Conservation (phyloP, 2,888 invertebrate genomes). For the Hetaerina titia region DNA sequence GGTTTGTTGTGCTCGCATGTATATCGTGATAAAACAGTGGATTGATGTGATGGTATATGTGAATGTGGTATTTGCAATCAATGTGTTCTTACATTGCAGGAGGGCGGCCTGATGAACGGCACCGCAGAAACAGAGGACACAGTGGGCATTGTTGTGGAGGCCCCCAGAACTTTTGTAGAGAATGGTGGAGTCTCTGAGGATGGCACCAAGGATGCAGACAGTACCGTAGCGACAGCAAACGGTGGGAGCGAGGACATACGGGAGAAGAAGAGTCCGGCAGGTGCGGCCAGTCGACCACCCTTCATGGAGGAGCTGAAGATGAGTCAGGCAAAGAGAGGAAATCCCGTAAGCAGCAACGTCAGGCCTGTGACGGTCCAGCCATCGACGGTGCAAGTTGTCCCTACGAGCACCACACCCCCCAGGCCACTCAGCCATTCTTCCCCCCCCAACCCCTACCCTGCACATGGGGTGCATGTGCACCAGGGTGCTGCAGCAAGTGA, state of each 20-base stretch:
- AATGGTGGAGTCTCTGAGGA: conserved; percentile 59
- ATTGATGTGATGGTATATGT: too few relatives aligned
- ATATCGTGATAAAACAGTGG: too few relatives aligned
- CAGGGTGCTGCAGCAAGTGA: background rate
- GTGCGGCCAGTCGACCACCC: conserved; percentile 79
- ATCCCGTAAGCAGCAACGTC: conserved; percentile 76
- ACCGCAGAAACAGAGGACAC: conserved; percentile 45
- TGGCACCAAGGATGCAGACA: conserved; percentile 73
- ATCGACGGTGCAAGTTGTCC: background rate
- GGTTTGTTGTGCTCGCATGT: too few relatives aligned
- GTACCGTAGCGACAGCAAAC: conserved; percentile 70
- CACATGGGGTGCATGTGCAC: background rate
- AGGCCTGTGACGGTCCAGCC: conserved; percentile 73
- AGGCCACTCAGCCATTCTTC: background rate
- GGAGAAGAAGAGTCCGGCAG: conserved; percentile 70
- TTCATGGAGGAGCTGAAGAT: conserved; percentile 91
- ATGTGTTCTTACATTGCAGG: background rate
- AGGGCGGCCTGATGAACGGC: conserved; percentile 68
- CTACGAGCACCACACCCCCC: background rate
- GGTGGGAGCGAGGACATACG: conserved; percentile 72
- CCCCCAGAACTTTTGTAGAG: conserved; percentile 72
- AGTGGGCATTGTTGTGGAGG: conserved; percentile 68
- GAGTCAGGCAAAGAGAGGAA: conserved; percentile 85
- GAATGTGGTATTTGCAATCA: too few relatives aligned
- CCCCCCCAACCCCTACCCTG: conserved; percentile 42